A percentile compares a stretch with the other conserved stretches of the same genome.
Conservation (phyloP, 2,888 invertebrate genomes). For the Pristionchus entomophagus region DNA sequence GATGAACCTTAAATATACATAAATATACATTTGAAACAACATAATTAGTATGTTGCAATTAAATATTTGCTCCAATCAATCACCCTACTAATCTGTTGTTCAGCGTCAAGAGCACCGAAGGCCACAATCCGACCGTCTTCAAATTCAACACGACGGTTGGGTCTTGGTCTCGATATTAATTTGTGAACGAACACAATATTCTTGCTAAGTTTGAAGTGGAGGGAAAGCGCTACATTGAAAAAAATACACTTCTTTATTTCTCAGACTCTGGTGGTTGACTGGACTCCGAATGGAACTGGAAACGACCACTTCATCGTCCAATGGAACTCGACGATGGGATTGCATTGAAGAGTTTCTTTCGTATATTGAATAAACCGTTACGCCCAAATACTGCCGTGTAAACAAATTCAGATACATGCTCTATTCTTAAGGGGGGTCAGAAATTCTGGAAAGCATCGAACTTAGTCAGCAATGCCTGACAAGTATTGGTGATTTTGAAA, state of each 20-base stretch:
- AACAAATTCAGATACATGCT: too few relatives aligned
- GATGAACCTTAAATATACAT: background rate
- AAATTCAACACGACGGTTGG: background rate
- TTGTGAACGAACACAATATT: background rate
- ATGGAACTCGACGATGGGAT: background rate
- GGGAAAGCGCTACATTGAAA: background rate
- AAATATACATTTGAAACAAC: background rate
- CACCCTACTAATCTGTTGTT: too few relatives aligned
- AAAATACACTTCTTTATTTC: too few relatives aligned
- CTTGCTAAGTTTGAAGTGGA: background rate
- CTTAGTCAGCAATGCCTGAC: too few relatives aligned
- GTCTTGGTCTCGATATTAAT: background rate
- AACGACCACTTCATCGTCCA: background rate
- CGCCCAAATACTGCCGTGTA: too few relatives aligned
- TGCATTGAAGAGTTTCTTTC: too few relatives aligned
- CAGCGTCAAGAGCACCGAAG: background rate
- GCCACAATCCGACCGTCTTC: background rate
- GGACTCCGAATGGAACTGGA: background rate
- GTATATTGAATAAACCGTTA: too few relatives aligned
- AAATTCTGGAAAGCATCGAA: too few relatives aligned
- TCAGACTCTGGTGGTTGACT: background rate
- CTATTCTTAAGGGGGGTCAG: too few relatives aligned
- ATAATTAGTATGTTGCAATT: background rate
- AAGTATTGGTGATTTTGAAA: too few relatives aligned
- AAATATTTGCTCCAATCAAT: background rate